These are phyloP conservation scores for Opisthograptis luteolata DNA, from an alignment of 2,888 invertebrate genomes.

Conservation along the genomic window DNA sequence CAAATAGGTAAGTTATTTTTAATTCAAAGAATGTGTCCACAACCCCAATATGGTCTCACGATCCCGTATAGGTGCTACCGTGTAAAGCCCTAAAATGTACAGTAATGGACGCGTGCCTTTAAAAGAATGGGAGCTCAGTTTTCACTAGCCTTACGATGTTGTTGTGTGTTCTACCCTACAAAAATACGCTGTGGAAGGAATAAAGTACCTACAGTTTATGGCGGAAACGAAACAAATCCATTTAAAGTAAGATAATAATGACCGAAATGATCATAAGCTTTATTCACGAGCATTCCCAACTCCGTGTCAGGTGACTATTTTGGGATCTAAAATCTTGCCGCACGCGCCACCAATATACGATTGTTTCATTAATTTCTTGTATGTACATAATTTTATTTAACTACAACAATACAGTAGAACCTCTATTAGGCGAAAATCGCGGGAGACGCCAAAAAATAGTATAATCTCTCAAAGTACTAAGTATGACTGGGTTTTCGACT, in stretches of 20 bases:
- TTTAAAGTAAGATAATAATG: background rate
- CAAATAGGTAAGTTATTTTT: slow-evolving; percentile 9
- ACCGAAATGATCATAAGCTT: background rate
- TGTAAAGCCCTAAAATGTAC: slow-evolving; percentile 24
- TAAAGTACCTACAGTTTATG: slow-evolving; percentile 5
- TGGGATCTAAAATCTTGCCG: no score
- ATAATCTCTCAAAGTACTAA: no score
- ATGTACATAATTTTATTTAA: no score
- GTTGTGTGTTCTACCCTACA: slow-evolving; percentile 14
- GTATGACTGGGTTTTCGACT: background rate
- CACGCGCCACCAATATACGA: no score
- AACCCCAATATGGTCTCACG: slow-evolving; percentile 10
- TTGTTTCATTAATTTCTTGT: no score
- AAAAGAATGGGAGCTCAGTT: slow-evolving; percentile 3
- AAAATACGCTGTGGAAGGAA: slow-evolving; percentile 18
- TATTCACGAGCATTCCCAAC: no score
- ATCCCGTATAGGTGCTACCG: slow-evolving; percentile 23
- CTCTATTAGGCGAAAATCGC: no score
- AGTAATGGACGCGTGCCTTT: slow-evolving; percentile 22
- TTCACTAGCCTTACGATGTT: slow-evolving; percentile 6
- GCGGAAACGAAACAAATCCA: slow-evolving; percentile 10
- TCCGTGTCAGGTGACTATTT: no score
- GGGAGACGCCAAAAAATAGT: no score
- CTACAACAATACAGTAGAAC: no score
- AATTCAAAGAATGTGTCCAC: slow-evolving; percentile 13